phyloP scores from a whole-genome alignment of 1,140 invertebrate species.

The Heliconius himera region DNA sequence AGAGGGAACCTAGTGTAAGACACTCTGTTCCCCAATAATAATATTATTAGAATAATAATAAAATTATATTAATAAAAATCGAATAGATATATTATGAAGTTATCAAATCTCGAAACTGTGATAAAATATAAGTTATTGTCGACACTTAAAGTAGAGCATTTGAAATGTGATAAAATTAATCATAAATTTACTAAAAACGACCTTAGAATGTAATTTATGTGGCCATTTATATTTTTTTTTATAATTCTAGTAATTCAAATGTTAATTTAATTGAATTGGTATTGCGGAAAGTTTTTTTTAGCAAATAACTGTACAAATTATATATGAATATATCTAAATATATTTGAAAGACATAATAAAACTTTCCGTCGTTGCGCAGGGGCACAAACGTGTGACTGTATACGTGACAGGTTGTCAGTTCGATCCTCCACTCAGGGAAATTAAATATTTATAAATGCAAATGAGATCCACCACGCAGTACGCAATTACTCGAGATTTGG shows the following conservation, averaged over 20 bases:
- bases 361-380: background rate
- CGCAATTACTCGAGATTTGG: too few species aligned
- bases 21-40: too few species aligned
- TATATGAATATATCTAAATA: background rate
- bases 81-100: background rate
- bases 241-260: background rate
- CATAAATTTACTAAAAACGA: background rate
- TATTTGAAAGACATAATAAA: background rate
- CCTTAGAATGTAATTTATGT: background rate
- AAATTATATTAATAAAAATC: too few species aligned
- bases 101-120: background rate
- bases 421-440: too few species aligned
- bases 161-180: background rate
- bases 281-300: too few species aligned
- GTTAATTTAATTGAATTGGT: background rate
- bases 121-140: background rate
- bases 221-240: background rate
- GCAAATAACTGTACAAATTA: background rate
- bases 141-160: background rate
- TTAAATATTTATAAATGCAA: too few species aligned
- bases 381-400: too few species aligned
- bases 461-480: too few species aligned
- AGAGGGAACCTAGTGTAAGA: too few species aligned
- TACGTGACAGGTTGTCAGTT: too few species aligned
- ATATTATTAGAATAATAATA: too few species aligned